Evolutionary conservation across 2,888 invertebrate genomes (phyloP).

Genomic region (Embidobia sp.): DNA sequence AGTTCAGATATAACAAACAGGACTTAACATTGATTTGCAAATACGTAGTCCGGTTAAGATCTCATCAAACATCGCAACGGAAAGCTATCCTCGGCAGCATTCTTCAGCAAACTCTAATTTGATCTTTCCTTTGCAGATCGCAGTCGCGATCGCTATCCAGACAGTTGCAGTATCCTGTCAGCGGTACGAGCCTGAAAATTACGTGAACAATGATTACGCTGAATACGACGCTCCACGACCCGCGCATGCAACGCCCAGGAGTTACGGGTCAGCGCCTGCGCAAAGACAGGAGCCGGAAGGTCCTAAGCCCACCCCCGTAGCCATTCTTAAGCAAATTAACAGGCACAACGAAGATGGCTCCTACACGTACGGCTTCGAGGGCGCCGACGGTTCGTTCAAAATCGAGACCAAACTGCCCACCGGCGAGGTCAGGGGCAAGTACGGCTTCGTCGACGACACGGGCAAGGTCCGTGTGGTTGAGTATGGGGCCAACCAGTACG

Average conservation of each 20-base stretch:
- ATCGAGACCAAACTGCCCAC: constrained; percentile 92
- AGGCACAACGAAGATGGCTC: constrained; percentile 95
- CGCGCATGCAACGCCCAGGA: constrained; percentile 78
- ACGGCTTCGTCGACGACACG: constrained; percentile 92
- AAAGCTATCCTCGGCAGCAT: too few relatives aligned
- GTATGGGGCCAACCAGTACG: constrained; percentile 93
- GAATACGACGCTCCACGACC: constrained; percentile 76
- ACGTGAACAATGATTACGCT: constrained; percentile 81
- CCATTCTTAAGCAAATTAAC: constrained; percentile 94
- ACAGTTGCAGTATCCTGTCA: constrained; percentile 78
- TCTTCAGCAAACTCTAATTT: constrained; percentile 5
- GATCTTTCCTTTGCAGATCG: constrained; percentile 61
- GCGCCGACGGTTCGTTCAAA: constrained; percentile 93
- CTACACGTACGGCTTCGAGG: constrained; percentile 94
- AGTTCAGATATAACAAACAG: too few relatives aligned
- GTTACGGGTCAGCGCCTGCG: constrained; percentile 82
- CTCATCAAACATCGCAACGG: too few relatives aligned
- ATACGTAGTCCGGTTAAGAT: too few relatives aligned
- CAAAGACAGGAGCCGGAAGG: constrained; percentile 81
- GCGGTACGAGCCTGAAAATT: constrained; percentile 81
- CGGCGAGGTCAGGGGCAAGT: constrained; percentile 94
- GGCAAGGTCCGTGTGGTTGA: constrained; percentile 92
- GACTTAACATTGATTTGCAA: too few relatives aligned
- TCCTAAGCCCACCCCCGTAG: constrained; percentile 85
- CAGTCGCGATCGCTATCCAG: constrained; percentile 59